Conservation (phyloP, 1,140 invertebrate species). For the Diprion similis region DNA sequence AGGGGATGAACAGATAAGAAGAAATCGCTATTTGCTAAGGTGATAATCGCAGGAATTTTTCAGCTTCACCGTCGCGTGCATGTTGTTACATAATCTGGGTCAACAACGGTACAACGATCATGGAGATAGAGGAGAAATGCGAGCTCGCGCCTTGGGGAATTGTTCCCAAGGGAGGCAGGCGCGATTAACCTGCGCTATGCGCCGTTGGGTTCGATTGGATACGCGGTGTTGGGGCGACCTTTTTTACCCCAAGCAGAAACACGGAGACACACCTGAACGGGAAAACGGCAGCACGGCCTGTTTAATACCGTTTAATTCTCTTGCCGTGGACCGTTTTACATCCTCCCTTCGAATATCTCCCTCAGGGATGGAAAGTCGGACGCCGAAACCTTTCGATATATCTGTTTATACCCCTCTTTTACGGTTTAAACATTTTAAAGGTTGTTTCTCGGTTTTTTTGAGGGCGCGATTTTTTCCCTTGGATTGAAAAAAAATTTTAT, state of each 20-base stretch:
- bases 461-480: no score
- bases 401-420: no score
- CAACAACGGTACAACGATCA: no score
- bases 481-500: no score
- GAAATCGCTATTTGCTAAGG: no score
- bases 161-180: not conserved
- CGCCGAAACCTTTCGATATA: not conserved
- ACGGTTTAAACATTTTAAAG: no score
- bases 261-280: no score
- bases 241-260: not conserved
- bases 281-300: not conserved
- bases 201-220: not conserved
- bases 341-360: not conserved
- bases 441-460: no score
- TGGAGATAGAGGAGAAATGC: not conserved
- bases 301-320: constrained; percentile 4
- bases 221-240: not conserved
- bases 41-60: no score
- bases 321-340: not conserved
- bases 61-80: no score
- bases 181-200: not conserved
- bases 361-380: not conserved
- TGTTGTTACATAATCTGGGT: no score
- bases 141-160: constrained; percentile 1
- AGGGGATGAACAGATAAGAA: no score